Evolutionary conservation across 2,888 invertebrate genomes (phyloP), one percentile per base, ranked within the genome.

Genomic region (Tetropium fuscum): DNA sequence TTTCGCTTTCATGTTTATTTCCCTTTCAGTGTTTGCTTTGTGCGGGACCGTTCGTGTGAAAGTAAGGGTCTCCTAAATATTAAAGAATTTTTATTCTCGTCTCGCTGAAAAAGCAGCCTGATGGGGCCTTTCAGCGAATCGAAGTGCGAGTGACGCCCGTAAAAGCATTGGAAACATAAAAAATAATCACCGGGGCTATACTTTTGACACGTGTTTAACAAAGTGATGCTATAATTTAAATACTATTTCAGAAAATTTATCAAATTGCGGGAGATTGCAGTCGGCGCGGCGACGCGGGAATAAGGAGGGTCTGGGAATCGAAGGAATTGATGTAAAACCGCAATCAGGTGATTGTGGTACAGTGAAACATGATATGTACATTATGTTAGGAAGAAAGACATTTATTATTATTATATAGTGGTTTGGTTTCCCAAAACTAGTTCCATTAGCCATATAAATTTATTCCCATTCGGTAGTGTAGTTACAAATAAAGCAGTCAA

Each of bases 1-100:
- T 48, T 56, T 56, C 54, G 54, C 54, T 56, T 56, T 55, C 40
- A 30, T 38, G 30, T 36, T 36, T 20, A 38, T 43, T 63, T 63
- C 58, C 59, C 55, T 56, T 58, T 56, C 57, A 19, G 41, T 58
- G 60, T 64, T 64, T 63, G 65, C 62, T 64, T 64, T 63, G 64
- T 62, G 40, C 36, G 57, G 58, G 60, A 45, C 55, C 63, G 60
- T 49, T 60, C 64, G 60, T 56, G 64, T 59, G 58, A 56, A 62
- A 61, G 44, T 45, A 60, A 58, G 58, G 53, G 51, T 36, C 60
- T 36, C 57, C 62, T 49, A 59, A 61, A 60, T 59, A 59, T 49
- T 60, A 64, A 64, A 54, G 55, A 44, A 62, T 53, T 57, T 53
- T 32, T 56, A 34, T 34, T 20, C 19, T 32, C 47, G 38, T 22